Percentiles rank a stretch among this genome's conserved stretches.
These are phyloP conservation scores for Noctuana brunneofusca DNA, from an alignment of 2,888 invertebrate genomes.

Conservation along the genomic window DNA sequence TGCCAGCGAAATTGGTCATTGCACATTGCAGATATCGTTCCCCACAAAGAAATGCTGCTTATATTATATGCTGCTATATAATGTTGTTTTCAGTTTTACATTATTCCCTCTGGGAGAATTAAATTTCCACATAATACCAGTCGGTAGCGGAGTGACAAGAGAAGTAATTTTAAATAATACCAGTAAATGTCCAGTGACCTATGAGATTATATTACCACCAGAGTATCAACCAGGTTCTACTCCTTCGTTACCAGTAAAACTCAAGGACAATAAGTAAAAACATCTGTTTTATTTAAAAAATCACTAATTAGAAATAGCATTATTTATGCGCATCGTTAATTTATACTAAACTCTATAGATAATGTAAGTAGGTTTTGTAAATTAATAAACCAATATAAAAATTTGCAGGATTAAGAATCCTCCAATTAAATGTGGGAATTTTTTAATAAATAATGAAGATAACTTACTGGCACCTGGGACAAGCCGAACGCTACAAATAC, in stretches of 20 bases:
- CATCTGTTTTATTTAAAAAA: neutral
- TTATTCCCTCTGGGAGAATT: constrained; percentile 82
- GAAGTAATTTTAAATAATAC: constrained; percentile 83
- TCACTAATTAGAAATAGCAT: no score
- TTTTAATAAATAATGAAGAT: constrained; percentile 70
- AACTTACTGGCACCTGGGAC: constrained; percentile 73
- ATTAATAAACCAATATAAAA: no score
- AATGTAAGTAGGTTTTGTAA: no score
- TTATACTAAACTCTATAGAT: no score
- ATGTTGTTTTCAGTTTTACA: constrained; percentile 71
- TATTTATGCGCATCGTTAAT: no score
- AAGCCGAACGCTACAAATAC: constrained; percentile 68
- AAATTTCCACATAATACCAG: constrained; percentile 82
- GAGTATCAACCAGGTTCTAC: constrained; percentile 49
- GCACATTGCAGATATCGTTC: neutral
- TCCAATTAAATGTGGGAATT: constrained; percentile 72
- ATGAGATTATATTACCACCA: constrained; percentile 66
- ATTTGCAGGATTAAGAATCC: constrained; percentile 62
- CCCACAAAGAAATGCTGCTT: neutral
- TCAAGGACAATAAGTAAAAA: constrained; percentile 61
- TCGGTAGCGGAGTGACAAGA: constrained; percentile 76
- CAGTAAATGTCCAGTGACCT: constrained; percentile 83
- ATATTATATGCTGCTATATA: no score
- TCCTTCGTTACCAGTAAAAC: constrained; percentile 39
- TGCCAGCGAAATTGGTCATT: neutral